Evolutionary conservation across 2,888 invertebrate species (phyloP).

Genomic region (Xylota segnis): DNA sequence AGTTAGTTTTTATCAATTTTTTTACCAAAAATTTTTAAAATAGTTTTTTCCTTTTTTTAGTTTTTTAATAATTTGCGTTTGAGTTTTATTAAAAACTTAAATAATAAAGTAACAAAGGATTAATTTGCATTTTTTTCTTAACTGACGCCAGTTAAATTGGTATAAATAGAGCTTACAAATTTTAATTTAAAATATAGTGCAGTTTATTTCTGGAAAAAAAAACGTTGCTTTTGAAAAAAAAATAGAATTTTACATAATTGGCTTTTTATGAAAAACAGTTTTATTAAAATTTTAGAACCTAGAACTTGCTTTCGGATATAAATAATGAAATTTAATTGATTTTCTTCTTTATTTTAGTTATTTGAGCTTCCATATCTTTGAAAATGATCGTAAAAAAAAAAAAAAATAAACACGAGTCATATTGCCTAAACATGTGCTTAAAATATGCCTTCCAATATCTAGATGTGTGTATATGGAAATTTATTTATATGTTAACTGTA

Average conservation of each 20-base stretch:
- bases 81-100: conserved; percentile 1
- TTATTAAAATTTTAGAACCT: conserved; percentile 10
- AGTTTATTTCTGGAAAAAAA: conserved; percentile 15
- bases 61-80: conserved; percentile 51
- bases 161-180: conserved; percentile 41
- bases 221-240: conserved; percentile 6
- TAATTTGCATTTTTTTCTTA: conserved; percentile 33
- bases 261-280: conserved; percentile 42
- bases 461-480: conserved; percentile 60
- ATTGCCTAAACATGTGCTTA: conserved; percentile 34
- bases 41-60: conserved; percentile 39
- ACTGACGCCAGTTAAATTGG: conserved; percentile 39
- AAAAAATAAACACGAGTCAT: conserved; percentile 13
- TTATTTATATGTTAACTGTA: conserved; percentile 15
- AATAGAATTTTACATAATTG: conserved; percentile 25
- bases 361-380: conserved; percentile 56
- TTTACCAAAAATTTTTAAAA: conserved; percentile 44
- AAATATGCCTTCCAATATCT: conserved; percentile 59
- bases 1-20: conserved; percentile 82
- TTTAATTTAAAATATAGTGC: conserved; percentile 20
- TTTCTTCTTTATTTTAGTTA: conserved; percentile 14
- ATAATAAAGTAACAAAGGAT: conserved; percentile 18
- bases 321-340: conserved; percentile 14
- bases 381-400: background rate
- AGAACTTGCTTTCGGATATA: conserved; percentile 29